phyloP scores from a whole-genome alignment of 2,888 invertebrate species.

The Coremacera marginata region DNA sequence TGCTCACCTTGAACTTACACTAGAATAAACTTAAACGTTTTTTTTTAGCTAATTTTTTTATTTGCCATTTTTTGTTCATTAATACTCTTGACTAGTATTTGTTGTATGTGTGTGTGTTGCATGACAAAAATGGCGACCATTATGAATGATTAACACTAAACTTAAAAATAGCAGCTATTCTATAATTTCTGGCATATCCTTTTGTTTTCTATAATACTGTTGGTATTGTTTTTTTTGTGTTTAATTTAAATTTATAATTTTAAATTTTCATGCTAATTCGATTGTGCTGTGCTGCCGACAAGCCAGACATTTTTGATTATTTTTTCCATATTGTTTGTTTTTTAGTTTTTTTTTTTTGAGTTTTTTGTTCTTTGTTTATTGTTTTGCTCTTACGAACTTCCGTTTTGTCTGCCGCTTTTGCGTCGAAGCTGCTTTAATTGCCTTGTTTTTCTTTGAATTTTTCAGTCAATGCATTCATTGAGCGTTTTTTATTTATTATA shows the following conservation, averaged over 20 bases:
- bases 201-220: neutral
- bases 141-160: neutral
- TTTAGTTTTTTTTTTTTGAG: too few relatives aligned
- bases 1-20: slow-evolving; percentile 38
- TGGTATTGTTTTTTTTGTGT: neutral
- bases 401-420: slow-evolving; percentile 1
- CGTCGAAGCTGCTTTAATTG: neutral
- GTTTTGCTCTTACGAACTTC: neutral
- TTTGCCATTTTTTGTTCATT: neutral
- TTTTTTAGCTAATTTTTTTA: neutral
- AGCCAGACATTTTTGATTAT: neutral
- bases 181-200: neutral
- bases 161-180: neutral
- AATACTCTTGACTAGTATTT: neutral
- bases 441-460: neutral
- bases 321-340: neutral
- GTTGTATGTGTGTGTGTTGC: neutral
- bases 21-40: slow-evolving; percentile 35
- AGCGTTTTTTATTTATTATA: neutral
- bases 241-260: neutral
- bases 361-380: too few relatives aligned
- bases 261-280: neutral
- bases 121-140: neutral
- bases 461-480: neutral
- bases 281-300: neutral